A percentile compares a stretch with the other conserved stretches of the same genome.
phyloP scores from a whole-genome alignment of 2,797 vertebrate species.

The Novumbra hubbsi region DNA sequence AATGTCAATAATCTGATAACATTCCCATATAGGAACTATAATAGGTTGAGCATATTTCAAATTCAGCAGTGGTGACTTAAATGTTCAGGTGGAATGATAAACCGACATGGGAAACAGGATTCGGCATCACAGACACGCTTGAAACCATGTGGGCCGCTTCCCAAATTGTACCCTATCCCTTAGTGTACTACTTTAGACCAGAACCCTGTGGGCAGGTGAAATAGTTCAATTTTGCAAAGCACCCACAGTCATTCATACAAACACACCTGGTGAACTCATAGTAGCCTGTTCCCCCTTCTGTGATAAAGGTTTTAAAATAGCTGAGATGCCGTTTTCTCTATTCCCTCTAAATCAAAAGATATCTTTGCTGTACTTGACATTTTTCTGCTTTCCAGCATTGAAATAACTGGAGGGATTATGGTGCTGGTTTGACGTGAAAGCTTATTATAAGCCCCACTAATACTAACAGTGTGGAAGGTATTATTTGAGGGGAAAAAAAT shows the following conservation, averaged over 20 bases:
- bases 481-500: conserved; percentile 16
- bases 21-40: neutral
- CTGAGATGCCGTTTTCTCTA: neutral
- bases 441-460: conserved; percentile 32
- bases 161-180: neutral
- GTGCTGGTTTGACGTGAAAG: conserved; percentile 23
- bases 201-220: neutral
- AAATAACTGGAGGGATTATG: conserved; percentile 36
- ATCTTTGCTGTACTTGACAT: conserved; percentile 3
- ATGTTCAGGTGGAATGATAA: neutral
- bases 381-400: conserved; percentile 11
- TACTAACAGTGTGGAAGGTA: conserved; percentile 7
- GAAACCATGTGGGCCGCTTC: neutral
- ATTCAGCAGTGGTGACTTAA: neutral
- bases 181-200: neutral
- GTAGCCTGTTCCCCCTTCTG: neutral
- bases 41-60: too few relatives aligned
- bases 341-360: neutral
- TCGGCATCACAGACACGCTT: neutral
- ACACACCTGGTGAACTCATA: conserved; percentile 1
- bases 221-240: neutral
- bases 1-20: neutral
- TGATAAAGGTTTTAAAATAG: neutral
- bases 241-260: neutral
- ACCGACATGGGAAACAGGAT: neutral